These are phyloP conservation scores for Argyrosomus japonicus DNA, from an alignment of 2,113 vertebrate species.

Conservation along the genomic window DNA sequence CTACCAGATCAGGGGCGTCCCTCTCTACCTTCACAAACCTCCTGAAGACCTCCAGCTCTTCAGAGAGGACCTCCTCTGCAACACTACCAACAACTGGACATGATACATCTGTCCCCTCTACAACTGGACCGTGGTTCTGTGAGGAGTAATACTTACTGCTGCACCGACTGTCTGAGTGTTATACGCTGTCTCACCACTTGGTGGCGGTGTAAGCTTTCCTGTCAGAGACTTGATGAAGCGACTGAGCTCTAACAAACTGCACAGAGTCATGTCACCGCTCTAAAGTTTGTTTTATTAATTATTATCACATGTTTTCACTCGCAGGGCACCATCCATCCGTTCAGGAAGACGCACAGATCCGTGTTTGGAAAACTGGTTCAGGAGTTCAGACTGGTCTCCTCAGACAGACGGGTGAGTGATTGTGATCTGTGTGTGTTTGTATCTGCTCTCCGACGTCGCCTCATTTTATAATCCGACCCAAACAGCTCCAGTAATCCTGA, in stretches of 20 bases:
- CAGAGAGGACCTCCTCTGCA: no score
- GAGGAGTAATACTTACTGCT: no score
- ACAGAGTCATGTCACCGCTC: not conserved
- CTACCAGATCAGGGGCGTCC: no score
- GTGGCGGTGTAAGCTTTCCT: slow-evolving; percentile 33
- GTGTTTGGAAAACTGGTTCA: slow-evolving; percentile 91
- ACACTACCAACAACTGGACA: no score
- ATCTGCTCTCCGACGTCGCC: not conserved
- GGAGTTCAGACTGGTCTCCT: slow-evolving; percentile 91
- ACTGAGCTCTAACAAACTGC: no score
- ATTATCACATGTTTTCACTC: slow-evolving; percentile 7
- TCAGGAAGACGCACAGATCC: slow-evolving; percentile 93
- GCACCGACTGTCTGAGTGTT: not conserved
- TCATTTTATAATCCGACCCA: slow-evolving; percentile 50
- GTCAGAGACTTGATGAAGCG: not conserved
- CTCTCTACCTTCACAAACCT: no score
- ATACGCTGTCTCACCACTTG: slow-evolving; percentile 35
- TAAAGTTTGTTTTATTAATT: slow-evolving; percentile 47
- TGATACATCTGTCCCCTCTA: no score
- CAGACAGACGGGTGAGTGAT: slow-evolving; percentile 90
- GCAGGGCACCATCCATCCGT: slow-evolving; percentile 97
- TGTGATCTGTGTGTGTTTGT: not conserved
- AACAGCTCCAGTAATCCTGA: slow-evolving; percentile 65
- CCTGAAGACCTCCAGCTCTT: no score
- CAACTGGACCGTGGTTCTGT: no score